Percentiles rank a stretch among this genome's conserved stretches.
phyloP scores from a whole-genome alignment of 2,113 vertebrate genomes.

The Leptobrachium ailaonicum region DNA sequence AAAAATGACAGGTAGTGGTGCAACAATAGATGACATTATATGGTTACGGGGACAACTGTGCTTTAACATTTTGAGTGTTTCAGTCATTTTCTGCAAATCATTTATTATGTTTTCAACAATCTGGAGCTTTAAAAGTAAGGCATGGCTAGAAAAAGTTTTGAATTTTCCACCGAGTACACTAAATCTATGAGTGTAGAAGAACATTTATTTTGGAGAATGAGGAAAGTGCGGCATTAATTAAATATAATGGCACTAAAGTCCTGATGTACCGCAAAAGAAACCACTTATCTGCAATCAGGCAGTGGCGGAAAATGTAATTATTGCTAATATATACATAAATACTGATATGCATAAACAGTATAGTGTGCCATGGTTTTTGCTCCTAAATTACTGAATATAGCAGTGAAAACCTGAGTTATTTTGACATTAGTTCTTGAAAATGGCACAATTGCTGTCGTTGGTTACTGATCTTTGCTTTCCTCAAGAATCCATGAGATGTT shows the following conservation, averaged over 20 bases:
- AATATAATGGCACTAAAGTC: conserved; percentile 30
- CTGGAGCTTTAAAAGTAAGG: neutral
- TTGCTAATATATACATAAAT: conserved; percentile 42
- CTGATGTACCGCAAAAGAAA: conserved; percentile 31
- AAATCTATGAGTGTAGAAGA: conserved; percentile 14
- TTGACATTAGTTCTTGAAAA: neutral
- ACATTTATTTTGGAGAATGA: conserved; percentile 27
- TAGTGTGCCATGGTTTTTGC: neutral
- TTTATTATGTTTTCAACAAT: neutral
- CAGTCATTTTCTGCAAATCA: neutral
- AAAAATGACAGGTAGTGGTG: conserved; percentile 35
- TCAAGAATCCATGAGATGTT: neutral
- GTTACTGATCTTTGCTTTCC: neutral
- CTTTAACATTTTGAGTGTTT: neutral
- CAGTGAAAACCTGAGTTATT: neutral
- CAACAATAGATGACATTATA: conserved; percentile 30
- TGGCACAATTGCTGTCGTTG: neutral
- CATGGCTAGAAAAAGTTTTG: conserved; percentile 9
- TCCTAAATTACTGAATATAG: neutral
- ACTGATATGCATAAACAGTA: conserved; percentile 12
- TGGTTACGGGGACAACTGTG: conserved; percentile 7
- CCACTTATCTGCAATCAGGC: conserved; percentile 36
- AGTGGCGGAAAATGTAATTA: conserved; percentile 29
- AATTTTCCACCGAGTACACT: neutral
- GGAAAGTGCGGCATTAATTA: conserved; percentile 44